A percentile compares a stretch with the other conserved stretches of the same genome.
phyloP scores from a whole-genome alignment of 2,888 invertebrate species.

The Psylliodes chrysocephalus region DNA sequence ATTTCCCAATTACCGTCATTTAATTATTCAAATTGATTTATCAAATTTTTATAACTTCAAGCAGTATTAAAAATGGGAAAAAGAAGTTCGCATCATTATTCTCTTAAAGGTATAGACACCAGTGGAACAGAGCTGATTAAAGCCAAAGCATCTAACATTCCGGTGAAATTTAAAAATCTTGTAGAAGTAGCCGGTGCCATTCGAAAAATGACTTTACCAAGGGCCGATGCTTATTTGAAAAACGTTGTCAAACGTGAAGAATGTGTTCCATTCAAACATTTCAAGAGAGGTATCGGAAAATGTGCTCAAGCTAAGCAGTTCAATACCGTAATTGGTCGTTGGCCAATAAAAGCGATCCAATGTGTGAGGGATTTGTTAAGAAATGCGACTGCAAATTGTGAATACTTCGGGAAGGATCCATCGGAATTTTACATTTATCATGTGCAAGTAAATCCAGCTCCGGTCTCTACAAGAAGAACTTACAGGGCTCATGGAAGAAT shows the following conservation, averaged over 20 bases:
- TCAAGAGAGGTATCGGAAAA: conserved; percentile 80
- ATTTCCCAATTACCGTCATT: no score
- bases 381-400: conserved; percentile 86
- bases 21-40: no score
- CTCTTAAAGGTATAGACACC: conserved; percentile 67
- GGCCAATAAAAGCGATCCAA: conserved; percentile 86
- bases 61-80: conserved; percentile 32
- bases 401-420: conserved; percentile 80
- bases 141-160: conserved; percentile 80
- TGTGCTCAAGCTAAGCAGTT: conserved; percentile 83
- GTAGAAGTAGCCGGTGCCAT: conserved; percentile 82
- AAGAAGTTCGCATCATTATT: conserved; percentile 36
- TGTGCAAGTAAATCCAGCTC: conserved; percentile 83
- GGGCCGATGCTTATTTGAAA: conserved; percentile 79
- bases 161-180: conserved; percentile 87
- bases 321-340: conserved; percentile 79
- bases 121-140: conserved; percentile 61
- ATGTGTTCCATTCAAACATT: conserved; percentile 82
- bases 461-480: conserved; percentile 80
- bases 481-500: conserved; percentile 88
- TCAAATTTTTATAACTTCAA: no score
- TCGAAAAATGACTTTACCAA: conserved; percentile 77
- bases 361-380: conserved; percentile 80
- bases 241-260: conserved; percentile 81
- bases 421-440: conserved; percentile 83